Base-by-base conservation (phyloP, 35 echinoderm and acorn worm species). In the Heliocidaris erythrogramma region DNA sequence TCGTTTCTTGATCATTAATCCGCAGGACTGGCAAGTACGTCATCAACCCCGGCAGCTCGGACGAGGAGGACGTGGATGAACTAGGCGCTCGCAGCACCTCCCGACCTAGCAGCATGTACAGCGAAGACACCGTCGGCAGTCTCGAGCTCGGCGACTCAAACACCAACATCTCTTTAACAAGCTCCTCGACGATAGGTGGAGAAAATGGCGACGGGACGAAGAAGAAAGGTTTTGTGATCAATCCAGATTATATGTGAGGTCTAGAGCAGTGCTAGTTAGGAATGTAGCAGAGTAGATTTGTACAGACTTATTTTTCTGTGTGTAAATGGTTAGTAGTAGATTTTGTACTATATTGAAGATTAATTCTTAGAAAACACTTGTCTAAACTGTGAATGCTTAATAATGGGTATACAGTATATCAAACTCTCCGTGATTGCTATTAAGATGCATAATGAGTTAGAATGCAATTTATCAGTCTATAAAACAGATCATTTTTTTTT, bases 61-160 rank as follows among this genome's bases (percentile, higher is more conserved):
- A 95, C 35, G 96, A 97, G 32, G 96, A 97, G 30, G 97, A 98
- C 31, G 92, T 60, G 31, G 97, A 96, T 30, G 94, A 94, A 24
- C 48, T 96, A 59, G 95, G 94, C 18, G 86, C 96, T 16, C 65
- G 94, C 7, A 96, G 90, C 32, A 94, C 94, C 2, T 97, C 97
- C 9, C 85, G 97, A 86, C 97, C 97, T 7, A 98, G 96, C 92
- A 96, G 95, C 84, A 93, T 98, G 94, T 98, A 98, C 97, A 98
- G 97, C 30, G 97, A 98, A 85, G 97, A 98, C 86, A 98, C 96
- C 60, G 95, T 94, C 21, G 96, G 86, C 6, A 97, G 94, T 48
- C 92, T 90, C 12, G 95, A 94, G 49, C 93, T 94, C 1, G 96
- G 94, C 5, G 97, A 94, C 48, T 30, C 84, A n/a, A 85, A 92